Conservation (phyloP, 1,140 invertebrate genomes). For the Zaprionus kolodkinae region DNA sequence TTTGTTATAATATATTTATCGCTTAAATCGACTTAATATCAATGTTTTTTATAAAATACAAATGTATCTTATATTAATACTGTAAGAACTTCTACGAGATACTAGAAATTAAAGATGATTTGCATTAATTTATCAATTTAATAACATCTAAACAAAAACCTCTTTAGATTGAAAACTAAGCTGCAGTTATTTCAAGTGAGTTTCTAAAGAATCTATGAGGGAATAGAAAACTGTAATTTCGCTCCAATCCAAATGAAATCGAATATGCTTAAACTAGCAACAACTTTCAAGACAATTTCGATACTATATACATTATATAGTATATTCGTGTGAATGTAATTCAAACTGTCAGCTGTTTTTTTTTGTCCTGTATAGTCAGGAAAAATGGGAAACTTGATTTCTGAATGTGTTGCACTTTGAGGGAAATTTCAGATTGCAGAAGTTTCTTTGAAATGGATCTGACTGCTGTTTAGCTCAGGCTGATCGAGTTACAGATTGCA, state of each 20-base stretch:
- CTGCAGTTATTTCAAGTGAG: no score
- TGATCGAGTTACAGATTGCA: neutral
- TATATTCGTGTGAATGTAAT: slow-evolving; percentile 3
- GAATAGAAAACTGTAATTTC: no score
- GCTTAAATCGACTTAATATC: no score
- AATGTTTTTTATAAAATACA: no score
- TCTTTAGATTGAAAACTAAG: no score
- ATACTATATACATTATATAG: neutral
- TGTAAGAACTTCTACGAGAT: no score
- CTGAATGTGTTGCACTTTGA: neutral
- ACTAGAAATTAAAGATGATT: no score
- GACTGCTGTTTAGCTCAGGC: neutral
- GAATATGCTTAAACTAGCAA: neutral
- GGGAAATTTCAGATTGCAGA: neutral
- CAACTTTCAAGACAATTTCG: neutral
- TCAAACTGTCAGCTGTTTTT: slow-evolving; percentile 1
- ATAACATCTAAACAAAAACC: no score
- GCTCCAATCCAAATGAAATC: neutral
- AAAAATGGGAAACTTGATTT: slow-evolving; percentile 4
- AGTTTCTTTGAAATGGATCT: slow-evolving; percentile 12
- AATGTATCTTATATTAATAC: no score
- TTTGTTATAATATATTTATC: no score
- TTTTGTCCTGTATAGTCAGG: neutral
- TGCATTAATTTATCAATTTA: no score
- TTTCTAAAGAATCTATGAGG: no score